A percentile compares a stretch with the other conserved stretches of the same genome.
phyloP scores from a whole-genome alignment of 1,140 invertebrate genomes.

The Drosophila chauvacae region DNA sequence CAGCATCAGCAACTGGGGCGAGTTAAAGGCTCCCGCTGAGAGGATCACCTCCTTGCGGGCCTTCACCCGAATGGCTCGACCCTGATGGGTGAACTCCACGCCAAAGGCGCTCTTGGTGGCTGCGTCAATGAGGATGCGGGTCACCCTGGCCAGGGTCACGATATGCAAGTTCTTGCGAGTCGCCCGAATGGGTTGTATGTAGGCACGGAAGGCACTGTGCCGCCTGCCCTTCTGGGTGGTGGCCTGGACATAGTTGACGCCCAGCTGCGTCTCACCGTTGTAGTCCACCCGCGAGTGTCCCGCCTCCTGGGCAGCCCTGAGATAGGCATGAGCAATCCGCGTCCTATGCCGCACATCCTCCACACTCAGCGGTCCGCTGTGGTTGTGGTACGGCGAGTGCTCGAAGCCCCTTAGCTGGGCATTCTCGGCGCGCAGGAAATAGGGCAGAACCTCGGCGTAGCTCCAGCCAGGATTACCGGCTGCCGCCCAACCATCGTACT shows the following conservation, averaged over 20 bases:
- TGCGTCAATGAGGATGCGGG: conserved; percentile 88
- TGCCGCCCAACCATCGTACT: conserved; percentile 91
- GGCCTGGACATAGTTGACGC: conserved; percentile 89
- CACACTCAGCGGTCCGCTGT: conserved; percentile 85
- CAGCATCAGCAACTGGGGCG: conserved; percentile 92
- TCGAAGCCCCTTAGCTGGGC: conserved; percentile 86
- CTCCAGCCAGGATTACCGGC: conserved; percentile 90
- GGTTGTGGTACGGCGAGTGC: conserved; percentile 86
- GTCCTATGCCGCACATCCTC: conserved; percentile 86
- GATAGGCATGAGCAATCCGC: conserved; percentile 86
- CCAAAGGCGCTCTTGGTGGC: conserved; percentile 87
- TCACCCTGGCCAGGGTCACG: conserved; percentile 86
- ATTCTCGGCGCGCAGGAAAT: conserved; percentile 87
- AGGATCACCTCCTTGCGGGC: conserved; percentile 90
- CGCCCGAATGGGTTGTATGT: conserved; percentile 86
- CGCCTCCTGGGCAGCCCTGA: conserved; percentile 87
- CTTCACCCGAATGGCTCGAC: conserved; percentile 84
- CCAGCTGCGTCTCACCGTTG: conserved; percentile 88
- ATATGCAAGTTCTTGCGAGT: conserved; percentile 89
- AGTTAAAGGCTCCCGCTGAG: conserved; percentile 89
- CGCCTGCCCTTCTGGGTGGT: conserved; percentile 86
- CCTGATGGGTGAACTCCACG: conserved; percentile 87
- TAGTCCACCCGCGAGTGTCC: conserved; percentile 88
- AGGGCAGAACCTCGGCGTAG: conserved; percentile 89
- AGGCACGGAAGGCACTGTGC: conserved; percentile 86